Evolutionary conservation across 2,797 vertebrate species (phyloP), one percentile per base, ranked within the genome.

Genomic region (Halcyon chelicuti): DNA sequence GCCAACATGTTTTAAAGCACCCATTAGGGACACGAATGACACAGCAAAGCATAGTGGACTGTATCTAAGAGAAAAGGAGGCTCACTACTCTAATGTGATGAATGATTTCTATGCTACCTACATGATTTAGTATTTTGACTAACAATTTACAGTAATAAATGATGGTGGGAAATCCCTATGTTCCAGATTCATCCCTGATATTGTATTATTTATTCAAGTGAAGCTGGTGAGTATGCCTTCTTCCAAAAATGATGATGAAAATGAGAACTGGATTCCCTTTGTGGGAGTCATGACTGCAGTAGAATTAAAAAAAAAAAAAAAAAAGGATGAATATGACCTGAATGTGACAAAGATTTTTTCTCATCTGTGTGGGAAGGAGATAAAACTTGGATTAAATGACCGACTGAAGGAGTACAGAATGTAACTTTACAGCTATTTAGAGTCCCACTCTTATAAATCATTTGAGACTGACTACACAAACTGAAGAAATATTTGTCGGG

Each of bases 351-450:
- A 86, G 70, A 18, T 76, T 65, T 88, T 76, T 87, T 94, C 60
- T 94, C 66, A 88, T 90, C 63, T 67, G 57, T 81, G 66, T 91
- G 68, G 85, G 85, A 88, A 78, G 73, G 57, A 92, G 79, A 75
- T 61, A 92, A 88, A 95, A 65, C n/a, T 76, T 55, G 65, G 72
- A 93, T 77, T 61, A 91, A 88, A 90, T 61, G 89, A 89, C 62
- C 77, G 55, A 62, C 35, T 79, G 60, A 95, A 92, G 58, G 52
- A 87, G 25, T 52, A 55, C 44, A 94, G 31, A 35, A 63, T 10
- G 9, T 46, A 81, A 86, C 49, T 78, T 49, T 46, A 94, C 35
- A 91, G 19, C 77, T 87, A 70, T 80, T 86, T 93, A 82, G 29
- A 68, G 35, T 57, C 16, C 25, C 40, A 83, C 39, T 73, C 55